A percentile compares a stretch with the other conserved stretches of the same genome.
phyloP scores from a whole-genome alignment of 2,888 invertebrate species.

The Drosophila meridionalis region DNA sequence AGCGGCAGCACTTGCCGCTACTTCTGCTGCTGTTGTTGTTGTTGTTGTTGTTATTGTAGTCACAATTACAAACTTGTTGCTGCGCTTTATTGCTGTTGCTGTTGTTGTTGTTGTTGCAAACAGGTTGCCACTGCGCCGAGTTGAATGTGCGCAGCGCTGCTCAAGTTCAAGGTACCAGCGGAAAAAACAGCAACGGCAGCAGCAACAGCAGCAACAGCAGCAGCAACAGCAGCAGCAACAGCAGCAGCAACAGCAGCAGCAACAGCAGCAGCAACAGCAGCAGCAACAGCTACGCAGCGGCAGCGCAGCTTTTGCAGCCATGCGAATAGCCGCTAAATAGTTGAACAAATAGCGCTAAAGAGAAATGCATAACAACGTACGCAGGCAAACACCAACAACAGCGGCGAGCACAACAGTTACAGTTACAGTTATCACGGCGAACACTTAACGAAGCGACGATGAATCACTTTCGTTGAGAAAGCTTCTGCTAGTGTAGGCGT shows the following conservation, averaged over 20 bases:
- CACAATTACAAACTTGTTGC: conserved; percentile 74
- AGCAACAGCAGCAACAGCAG: conserved; percentile 13
- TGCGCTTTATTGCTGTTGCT: conserved; percentile 23
- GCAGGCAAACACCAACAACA: conserved; percentile 6
- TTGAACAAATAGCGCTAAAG: conserved; percentile 57
- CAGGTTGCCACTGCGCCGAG: conserved; percentile 64
- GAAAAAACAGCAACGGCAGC: conserved; percentile 20
- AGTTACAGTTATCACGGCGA: conserved; percentile 21
- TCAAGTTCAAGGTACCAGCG: conserved; percentile 76
- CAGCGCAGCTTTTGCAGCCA: conserved; percentile 17
- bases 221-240: conserved; percentile 11
- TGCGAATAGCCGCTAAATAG: conserved; percentile 59
- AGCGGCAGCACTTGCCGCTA: conserved; percentile 19
- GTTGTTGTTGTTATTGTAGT: conserved; percentile 31
- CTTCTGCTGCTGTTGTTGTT: conserved; percentile 19
- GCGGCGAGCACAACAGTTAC: background rate
- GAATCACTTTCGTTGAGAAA: conserved; percentile 80
- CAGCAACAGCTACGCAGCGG: conserved; percentile 13
- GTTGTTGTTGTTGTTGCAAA: conserved; percentile 60
- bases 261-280: conserved; percentile 17
- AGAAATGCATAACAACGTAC: conserved; percentile 71
- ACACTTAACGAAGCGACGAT: conserved; percentile 48
- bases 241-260: conserved; percentile 3
- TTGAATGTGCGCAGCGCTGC: conserved; percentile 63
- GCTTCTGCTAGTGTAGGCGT: conserved; percentile 70